Evolutionary conservation across 2,113 vertebrate genomes (phyloP), one percentile per base, ranked within the genome.

Genomic region (Ophiodon elongatus): DNA sequence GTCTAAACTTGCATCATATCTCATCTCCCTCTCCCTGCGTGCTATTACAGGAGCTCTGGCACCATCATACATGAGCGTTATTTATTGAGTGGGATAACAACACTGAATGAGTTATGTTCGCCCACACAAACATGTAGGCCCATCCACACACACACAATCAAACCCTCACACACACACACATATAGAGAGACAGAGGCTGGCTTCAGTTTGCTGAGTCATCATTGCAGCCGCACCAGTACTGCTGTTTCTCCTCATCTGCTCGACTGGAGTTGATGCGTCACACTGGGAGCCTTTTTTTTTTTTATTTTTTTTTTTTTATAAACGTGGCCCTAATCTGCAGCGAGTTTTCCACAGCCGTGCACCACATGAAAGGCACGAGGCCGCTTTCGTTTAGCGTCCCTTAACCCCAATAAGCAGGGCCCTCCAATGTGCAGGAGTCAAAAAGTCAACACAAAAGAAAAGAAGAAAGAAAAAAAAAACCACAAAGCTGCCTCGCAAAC

Each of bases 171-270:
- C 35, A 74, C 33, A 54, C 47, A 52, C 65, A 43, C 52, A 71
- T 45, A 39, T 43, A 59, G 19, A 69, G 83, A 90, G 80, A 90
- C 76, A 73, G 80, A 79, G 79, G 74, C 72, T 66, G 82, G 56
- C 85, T 75, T 79, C 87, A 80, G 82, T 91, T 79, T 85, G 93
- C 93, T 92, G 93, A 94, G 89, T 93, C 92, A 94, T 91, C 80
- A 31, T 57, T 91, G 86, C 88, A 84, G 84, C 76, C 76, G 23
- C 80, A 80, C 70, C 76, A 82, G 71, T 23, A 68, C 85, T 85
- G 86, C 84, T 27, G 81, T 85, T 84, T 76, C 82, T 89, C 79
- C 82, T 89, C 84, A 80, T 85, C 85, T 85, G 81, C 77, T 88
- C 88, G 5, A 85, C 76, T 67, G 72, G 80, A 88, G 82, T 71